Evolutionary conservation across 2,888 invertebrate genomes (phyloP).

Genomic region (Drosophila recens): DNA sequence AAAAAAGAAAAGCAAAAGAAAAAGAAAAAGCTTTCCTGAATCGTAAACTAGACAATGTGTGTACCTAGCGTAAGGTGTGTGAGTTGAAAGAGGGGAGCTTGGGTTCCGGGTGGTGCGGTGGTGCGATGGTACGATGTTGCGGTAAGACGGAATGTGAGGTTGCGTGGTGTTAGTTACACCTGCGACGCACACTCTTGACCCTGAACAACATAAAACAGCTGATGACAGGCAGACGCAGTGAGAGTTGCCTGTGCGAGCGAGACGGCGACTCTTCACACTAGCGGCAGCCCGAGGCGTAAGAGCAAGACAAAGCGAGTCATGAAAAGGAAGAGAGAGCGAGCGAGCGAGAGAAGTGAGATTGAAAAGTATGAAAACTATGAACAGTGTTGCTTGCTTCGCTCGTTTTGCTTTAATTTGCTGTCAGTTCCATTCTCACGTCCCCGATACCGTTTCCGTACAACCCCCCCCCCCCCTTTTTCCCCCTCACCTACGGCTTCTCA

Average conservation of each 20-base stretch:
- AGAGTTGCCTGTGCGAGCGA: conserved; percentile 33
- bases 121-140: neutral
- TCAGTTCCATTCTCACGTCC: conserved; percentile 27
- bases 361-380: neutral
- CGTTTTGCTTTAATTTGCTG: conserved; percentile 54
- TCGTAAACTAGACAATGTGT: conserved; percentile 55
- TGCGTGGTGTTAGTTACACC: conserved; percentile 52
- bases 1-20: conserved; percentile 29
- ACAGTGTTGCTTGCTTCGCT: conserved; percentile 28
- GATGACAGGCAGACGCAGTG: conserved; percentile 62
- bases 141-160: conserved; percentile 1
- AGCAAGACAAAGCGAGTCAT: conserved; percentile 21
- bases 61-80: conserved; percentile 29
- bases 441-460: neutral
- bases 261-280: conserved; percentile 17
- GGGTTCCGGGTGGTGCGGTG: neutral
- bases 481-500: neutral
- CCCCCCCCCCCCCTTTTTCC: too few relatives aligned
- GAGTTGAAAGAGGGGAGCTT: neutral
- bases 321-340: conserved; percentile 8
- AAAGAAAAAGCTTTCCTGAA: conserved; percentile 38
- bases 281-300: neutral
- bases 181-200: conserved; percentile 71
- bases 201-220: conserved; percentile 80
- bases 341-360: conserved; percentile 6